A percentile compares a stretch with the other conserved stretches of the same genome.
Conservation (phyloP, 1,140 invertebrate species). For the Cyrtorhinus lividipennis region DNA sequence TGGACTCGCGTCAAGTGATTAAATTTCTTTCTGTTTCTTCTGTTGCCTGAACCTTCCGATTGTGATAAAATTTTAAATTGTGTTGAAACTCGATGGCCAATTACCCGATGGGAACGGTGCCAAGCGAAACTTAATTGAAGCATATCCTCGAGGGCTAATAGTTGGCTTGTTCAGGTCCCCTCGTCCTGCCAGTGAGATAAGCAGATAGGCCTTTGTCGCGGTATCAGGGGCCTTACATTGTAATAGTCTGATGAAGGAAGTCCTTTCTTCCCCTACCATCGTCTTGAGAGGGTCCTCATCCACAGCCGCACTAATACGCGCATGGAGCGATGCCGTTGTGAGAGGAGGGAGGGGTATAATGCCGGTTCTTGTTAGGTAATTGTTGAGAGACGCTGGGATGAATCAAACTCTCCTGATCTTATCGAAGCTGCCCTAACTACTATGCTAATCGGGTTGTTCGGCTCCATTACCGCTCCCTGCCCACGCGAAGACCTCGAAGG, state of each 20-base stretch:
- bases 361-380: conserved; percentile 8
- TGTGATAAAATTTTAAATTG: too few species aligned
- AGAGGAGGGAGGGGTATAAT: background rate
- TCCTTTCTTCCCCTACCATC: background rate
- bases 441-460: conserved; percentile 8
- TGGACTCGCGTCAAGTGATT: too few species aligned
- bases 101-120: background rate
- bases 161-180: background rate
- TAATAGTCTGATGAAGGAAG: background rate
- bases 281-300: background rate
- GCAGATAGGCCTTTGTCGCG: background rate
- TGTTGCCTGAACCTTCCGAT: too few species aligned
- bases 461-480: background rate
- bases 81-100: background rate
- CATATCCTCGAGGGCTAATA: background rate
- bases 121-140: background rate
- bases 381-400: conserved; percentile 1
- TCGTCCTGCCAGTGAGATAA: background rate
- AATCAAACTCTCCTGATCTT: conserved; percentile 4
- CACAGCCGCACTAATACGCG: background rate
- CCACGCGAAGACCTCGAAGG: background rate
- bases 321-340: background rate
- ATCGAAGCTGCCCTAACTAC: background rate
- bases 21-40: too few species aligned
- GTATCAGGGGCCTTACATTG: background rate